A percentile compares a stretch with the other conserved stretches of the same genome.
phyloP scores from a whole-genome alignment of 2,888 invertebrate genomes.

The Parnassius apollo region DNA sequence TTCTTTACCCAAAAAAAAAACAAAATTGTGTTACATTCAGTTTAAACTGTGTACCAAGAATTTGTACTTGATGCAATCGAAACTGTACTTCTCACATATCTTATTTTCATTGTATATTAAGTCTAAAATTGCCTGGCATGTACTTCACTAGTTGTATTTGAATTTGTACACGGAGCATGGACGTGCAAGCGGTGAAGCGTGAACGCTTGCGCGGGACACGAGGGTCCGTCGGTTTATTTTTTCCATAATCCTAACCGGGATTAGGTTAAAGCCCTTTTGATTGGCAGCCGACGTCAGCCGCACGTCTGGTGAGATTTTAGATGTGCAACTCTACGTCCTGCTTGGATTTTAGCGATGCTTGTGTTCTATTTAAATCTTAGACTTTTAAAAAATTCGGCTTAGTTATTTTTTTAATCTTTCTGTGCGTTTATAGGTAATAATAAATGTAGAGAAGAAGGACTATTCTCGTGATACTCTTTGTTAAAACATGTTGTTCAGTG shows the following conservation, averaged over 20 bases:
- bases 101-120: slow-evolving; percentile 28
- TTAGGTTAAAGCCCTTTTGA: slow-evolving; percentile 78
- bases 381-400: slow-evolving; percentile 18
- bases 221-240: slow-evolving; percentile 74
- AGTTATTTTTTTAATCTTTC: too few relatives aligned
- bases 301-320: slow-evolving; percentile 53
- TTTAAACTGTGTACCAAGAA: slow-evolving; percentile 3
- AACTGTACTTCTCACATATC: neutral
- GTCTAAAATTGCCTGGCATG: slow-evolving; percentile 31
- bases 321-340: slow-evolving; percentile 39
- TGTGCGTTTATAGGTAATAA: too few relatives aligned
- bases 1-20: slow-evolving; percentile 12
- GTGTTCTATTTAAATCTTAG: slow-evolving; percentile 25
- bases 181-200: slow-evolving; percentile 65
- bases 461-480: too few relatives aligned
- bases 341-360: slow-evolving; percentile 42
- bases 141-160: slow-evolving; percentile 15
- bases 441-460: too few relatives aligned
- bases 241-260: slow-evolving; percentile 77
- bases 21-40: slow-evolving; percentile 17
- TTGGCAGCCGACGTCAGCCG: slow-evolving; percentile 78
- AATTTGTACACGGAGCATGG: slow-evolving; percentile 34
- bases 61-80: slow-evolving; percentile 7
- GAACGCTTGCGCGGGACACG: slow-evolving; percentile 72
- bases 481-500: too few relatives aligned